phyloP scores from a whole-genome alignment of 2,888 invertebrate species.

The Chrysolina americana region DNA sequence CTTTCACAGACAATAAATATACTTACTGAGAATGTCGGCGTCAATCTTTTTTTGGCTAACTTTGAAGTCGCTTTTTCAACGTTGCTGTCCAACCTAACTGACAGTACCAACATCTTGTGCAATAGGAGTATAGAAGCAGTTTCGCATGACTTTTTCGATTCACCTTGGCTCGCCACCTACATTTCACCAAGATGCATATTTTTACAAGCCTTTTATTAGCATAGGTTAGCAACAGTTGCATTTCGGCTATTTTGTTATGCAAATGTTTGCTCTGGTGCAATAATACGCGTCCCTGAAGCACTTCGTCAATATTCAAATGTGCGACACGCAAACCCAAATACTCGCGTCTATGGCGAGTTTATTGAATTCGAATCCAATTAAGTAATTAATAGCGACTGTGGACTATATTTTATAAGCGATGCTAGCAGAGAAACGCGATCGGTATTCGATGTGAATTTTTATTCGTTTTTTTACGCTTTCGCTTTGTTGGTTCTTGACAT shows the following conservation, averaged over 20 bases:
- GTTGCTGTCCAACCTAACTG: background rate
- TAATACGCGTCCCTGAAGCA: background rate
- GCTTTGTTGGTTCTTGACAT: slow-evolving; percentile 25
- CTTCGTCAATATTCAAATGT: slow-evolving; percentile 13
- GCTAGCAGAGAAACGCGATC: background rate
- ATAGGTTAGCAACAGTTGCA: slow-evolving; percentile 21
- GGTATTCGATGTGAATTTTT: slow-evolving; percentile 2
- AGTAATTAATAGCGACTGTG: slow-evolving; percentile 5
- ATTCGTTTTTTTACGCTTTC: slow-evolving; percentile 13
- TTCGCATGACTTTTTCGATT: slow-evolving; percentile 1
- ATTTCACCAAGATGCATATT: background rate
- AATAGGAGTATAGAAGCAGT: background rate
- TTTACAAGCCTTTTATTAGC: background rate
- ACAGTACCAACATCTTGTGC: background rate
- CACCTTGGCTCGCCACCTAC: background rate
- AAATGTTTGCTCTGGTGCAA: slow-evolving; percentile 25
- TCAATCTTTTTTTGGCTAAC: too few species aligned
- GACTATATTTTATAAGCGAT: background rate
- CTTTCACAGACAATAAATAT: too few species aligned
- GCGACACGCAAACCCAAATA: slow-evolving; percentile 15
- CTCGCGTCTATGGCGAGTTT: background rate
- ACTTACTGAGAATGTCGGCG: too few species aligned
- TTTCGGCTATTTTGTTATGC: slow-evolving; percentile 17
- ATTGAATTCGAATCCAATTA: slow-evolving; percentile 11
- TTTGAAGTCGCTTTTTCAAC: too few species aligned